These are phyloP conservation scores for Darevskia mixta DNA, from an alignment of 2,797 vertebrate species.

Conservation along the genomic window DNA sequence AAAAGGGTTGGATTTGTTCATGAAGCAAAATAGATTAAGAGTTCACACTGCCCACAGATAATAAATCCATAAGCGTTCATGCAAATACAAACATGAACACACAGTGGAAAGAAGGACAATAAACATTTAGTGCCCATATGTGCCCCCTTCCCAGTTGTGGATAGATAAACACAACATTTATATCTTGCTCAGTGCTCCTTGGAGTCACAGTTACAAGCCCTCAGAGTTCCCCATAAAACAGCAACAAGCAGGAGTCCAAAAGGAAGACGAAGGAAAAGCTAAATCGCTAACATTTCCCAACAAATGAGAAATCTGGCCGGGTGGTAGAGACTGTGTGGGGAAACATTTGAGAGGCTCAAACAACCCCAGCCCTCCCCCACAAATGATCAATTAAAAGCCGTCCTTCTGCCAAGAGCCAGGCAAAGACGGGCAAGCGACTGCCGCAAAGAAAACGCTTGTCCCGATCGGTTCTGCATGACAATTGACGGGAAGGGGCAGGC, in stretches of 20 bases:
- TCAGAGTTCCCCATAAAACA: conserved; percentile 21
- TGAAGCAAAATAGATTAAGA: not conserved
- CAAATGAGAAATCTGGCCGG: conserved; percentile 33
- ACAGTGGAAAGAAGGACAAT: not conserved
- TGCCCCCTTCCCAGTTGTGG: conserved; percentile 41
- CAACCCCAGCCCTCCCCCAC: conserved; percentile 72
- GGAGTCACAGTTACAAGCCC: conserved; percentile 16
- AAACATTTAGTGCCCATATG: conserved; percentile 13
- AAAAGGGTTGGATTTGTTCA: conserved; percentile 33
- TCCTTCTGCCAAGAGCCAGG: conserved; percentile 71
- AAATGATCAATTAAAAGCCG: conserved; percentile 78
- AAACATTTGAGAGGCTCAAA: conserved; percentile 68
- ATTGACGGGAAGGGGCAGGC: conserved; percentile 77
- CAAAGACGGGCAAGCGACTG: conserved; percentile 71
- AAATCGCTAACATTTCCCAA: conserved; percentile 49
- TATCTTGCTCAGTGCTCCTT: not conserved
- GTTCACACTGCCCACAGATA: conserved; percentile 3
- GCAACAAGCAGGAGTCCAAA: not conserved
- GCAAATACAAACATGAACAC: conserved; percentile 43
- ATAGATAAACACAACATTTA: conserved; percentile 27
- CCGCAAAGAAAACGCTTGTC: conserved; percentile 67
- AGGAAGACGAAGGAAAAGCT: conserved; percentile 27
- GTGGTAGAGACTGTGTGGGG: conserved; percentile 53
- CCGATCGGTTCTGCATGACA: conserved; percentile 81
- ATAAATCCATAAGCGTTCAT: not conserved